Conservation (phyloP, 2,888 invertebrate species). For the Heteropelma amictum region DNA sequence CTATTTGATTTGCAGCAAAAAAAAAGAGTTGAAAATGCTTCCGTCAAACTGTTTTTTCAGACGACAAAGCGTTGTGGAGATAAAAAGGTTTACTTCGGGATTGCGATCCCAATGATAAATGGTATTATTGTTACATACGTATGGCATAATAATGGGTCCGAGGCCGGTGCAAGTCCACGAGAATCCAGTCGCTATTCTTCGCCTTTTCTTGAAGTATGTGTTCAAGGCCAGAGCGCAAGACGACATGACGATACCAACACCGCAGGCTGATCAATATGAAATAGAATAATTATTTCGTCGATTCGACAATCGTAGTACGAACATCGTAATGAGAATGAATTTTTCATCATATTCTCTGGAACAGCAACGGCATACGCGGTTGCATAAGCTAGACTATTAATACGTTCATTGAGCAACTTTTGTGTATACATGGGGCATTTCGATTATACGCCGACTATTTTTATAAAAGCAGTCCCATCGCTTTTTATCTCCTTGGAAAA, state of each 20-base stretch:
- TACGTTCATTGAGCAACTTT: too few relatives aligned
- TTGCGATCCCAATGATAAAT: not conserved
- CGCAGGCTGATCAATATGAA: slow-evolving; percentile 79
- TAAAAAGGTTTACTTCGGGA: too few relatives aligned
- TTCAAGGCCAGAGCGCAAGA: slow-evolving; percentile 86
- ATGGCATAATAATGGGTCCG: slow-evolving; percentile 86
- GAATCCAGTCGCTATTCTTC: slow-evolving; percentile 85
- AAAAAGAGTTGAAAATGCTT: too few relatives aligned
- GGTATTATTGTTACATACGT: slow-evolving; percentile 54
- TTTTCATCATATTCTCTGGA: slow-evolving; percentile 20
- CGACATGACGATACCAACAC: slow-evolving; percentile 84
- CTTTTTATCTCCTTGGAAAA: too few relatives aligned
- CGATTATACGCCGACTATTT: not conserved
- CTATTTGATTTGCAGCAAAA: too few relatives aligned
- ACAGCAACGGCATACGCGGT: not conserved
- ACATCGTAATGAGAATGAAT: slow-evolving; percentile 4
- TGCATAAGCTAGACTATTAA: too few relatives aligned
- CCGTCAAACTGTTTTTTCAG: not conserved
- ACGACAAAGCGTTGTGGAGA: not conserved
- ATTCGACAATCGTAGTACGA: not conserved
- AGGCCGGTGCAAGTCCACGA: slow-evolving; percentile 86
- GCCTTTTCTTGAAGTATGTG: slow-evolving; percentile 85
- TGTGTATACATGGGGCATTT: too few relatives aligned
- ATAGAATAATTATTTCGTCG: slow-evolving; percentile 32
- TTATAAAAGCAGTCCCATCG: not conserved